These are phyloP conservation scores for Desoria tigrina DNA, from an alignment of 2,888 invertebrate species.

Conservation along the genomic window DNA sequence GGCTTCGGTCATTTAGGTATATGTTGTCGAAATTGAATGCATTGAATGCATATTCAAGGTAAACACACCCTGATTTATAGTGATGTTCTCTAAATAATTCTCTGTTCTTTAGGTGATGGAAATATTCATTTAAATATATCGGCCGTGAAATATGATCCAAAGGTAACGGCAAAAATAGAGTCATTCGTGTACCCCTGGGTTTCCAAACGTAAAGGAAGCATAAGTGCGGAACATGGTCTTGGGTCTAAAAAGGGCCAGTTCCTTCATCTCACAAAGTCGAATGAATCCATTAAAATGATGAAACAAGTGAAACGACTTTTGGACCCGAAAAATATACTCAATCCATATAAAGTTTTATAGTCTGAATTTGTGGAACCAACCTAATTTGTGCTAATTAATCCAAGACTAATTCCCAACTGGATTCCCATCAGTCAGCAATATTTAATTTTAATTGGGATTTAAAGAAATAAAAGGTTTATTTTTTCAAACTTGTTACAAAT, in stretches of 20 bases:
- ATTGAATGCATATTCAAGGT: not conserved
- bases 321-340: conserved; percentile 91
- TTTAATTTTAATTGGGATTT: no score
- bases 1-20: conserved; percentile 96
- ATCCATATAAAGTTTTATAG: conserved; percentile 87
- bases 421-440: no score
- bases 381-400: no score
- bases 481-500: no score
- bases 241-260: conserved; percentile 82
- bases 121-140: conserved; percentile 91
- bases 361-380: no score
- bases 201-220: conserved; percentile 75
- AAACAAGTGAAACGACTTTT: conserved; percentile 76
- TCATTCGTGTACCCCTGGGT: conserved; percentile 87
- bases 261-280: conserved; percentile 74
- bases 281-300: conserved; percentile 76
- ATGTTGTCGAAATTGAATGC: not conserved
- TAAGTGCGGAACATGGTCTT: conserved; percentile 94
- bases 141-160: conserved; percentile 60
- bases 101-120: conserved; percentile 72
- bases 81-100: not conserved
- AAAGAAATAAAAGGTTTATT: no score
- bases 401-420: no score
- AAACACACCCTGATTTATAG: not conserved
- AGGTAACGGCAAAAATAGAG: conserved; percentile 66